Evolutionary conservation across 2,888 invertebrate species (phyloP).

Genomic region (Drosophila kanekoi): DNA sequence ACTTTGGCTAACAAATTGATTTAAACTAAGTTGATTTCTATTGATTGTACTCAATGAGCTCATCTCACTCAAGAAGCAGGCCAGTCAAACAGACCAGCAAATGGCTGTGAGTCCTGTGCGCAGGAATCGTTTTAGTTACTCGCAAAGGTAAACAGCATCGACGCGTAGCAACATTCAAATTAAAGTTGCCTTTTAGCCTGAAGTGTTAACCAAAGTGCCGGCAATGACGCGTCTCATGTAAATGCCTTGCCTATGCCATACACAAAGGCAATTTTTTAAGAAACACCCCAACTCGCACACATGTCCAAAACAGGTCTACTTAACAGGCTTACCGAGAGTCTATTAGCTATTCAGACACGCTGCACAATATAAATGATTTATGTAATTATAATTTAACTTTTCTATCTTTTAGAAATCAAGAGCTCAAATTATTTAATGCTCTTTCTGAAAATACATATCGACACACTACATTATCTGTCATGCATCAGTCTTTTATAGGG

Average conservation of each 20-base stretch:
- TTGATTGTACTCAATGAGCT: slow-evolving; percentile 63
- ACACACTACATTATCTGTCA: neutral
- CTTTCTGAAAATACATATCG: neutral
- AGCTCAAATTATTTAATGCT: neutral
- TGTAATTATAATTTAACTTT: too few species aligned
- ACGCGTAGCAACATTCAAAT: slow-evolving; percentile 55
- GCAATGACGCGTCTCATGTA: slow-evolving; percentile 55
- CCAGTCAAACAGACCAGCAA: slow-evolving; percentile 15
- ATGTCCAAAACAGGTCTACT: slow-evolving; percentile 19
- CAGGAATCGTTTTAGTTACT: slow-evolving; percentile 20
- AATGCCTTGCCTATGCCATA: slow-evolving; percentile 28
- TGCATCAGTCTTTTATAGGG: slow-evolving; percentile 16
- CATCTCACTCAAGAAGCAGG: slow-evolving; percentile 11
- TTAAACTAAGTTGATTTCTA: slow-evolving; percentile 71
- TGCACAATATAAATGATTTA: too few species aligned
- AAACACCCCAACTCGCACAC: slow-evolving; percentile 1
- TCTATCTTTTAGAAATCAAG: neutral
- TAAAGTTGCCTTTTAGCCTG: slow-evolving; percentile 55
- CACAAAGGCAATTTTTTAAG: neutral
- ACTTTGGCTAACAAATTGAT: slow-evolving; percentile 58
- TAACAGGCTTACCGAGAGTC: neutral
- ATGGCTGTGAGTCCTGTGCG: neutral
- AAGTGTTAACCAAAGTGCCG: slow-evolving; percentile 37
- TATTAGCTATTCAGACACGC: neutral
- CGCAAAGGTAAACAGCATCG: slow-evolving; percentile 25